Evolutionary conservation across 2,797 vertebrate species (phyloP).

Genomic region (Sphaeramia orbicularis): DNA sequence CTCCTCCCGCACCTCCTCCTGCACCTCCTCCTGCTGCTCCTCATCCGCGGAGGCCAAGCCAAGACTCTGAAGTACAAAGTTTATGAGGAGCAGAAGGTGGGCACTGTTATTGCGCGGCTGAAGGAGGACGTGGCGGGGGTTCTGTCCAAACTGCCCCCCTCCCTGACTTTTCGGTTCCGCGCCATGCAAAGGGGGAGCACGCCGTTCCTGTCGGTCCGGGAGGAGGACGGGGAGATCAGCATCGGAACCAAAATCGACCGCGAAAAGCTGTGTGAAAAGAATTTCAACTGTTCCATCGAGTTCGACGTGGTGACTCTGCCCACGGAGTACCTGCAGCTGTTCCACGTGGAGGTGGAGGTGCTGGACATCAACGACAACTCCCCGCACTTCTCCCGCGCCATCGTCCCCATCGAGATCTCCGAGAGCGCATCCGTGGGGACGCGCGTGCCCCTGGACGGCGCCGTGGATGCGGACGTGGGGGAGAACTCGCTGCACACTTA

Average conservation of each 20-base stretch:
- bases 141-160: conserved; percentile 88
- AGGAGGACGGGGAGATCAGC: conserved; percentile 95
- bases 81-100: conserved; percentile 96
- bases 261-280: conserved; percentile 95
- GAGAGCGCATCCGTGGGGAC: conserved; percentile 96
- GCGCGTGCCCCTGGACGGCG: conserved; percentile 93
- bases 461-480: conserved; percentile 94
- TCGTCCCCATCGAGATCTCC: conserved; percentile 95
- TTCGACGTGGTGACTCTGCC: conserved; percentile 97
- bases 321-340: conserved; percentile 94
- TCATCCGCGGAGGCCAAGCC: conserved; percentile 70
- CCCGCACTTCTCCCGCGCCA: conserved; percentile 92
- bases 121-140: conserved; percentile 92
- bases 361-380: conserved; percentile 98
- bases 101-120: conserved; percentile 91
- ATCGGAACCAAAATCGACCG: conserved; percentile 94
- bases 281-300: conserved; percentile 95
- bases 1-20: conserved; percentile 58
- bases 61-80: conserved; percentile 96
- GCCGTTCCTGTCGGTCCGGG: conserved; percentile 89
- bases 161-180: conserved; percentile 90
- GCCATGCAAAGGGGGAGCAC: conserved; percentile 93
- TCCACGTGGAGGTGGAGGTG: conserved; percentile 96
- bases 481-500: conserved; percentile 95
- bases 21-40: conserved; percentile 62